Conservation (phyloP, 1,140 invertebrate species). For the Aphelinus atriplicis region DNA sequence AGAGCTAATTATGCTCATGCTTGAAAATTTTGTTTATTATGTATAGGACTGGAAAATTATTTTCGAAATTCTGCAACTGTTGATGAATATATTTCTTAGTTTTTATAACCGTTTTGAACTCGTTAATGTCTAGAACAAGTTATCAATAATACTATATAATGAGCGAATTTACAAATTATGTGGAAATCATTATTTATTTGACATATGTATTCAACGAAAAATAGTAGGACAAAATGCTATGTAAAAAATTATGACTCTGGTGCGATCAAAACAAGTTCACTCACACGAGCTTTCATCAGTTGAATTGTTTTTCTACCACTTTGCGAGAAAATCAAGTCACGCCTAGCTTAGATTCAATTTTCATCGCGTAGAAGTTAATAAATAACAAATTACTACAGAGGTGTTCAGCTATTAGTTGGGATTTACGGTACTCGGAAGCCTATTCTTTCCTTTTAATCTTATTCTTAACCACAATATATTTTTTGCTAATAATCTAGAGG, state of each 20-base stretch:
- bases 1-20: not conserved
- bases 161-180: not conserved
- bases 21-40: not conserved
- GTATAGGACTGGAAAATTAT: too few species aligned
- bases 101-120: too few species aligned
- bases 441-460: constrained; percentile 28
- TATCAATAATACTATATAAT: not conserved
- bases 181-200: not conserved
- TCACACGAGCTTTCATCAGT: constrained; percentile 39
- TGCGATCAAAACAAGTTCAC: constrained; percentile 36
- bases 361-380: constrained; percentile 34
- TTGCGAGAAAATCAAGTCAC: constrained; percentile 40
- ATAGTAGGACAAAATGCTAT: constrained; percentile 31
- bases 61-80: not conserved
- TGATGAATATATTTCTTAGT: not conserved
- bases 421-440: constrained; percentile 38
- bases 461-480: not conserved
- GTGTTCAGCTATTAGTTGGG: constrained; percentile 39
- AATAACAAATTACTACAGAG: constrained; percentile 37
- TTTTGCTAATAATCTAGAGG: not conserved
- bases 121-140: too few species aligned
- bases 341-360: constrained; percentile 37
- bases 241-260: constrained; percentile 21
- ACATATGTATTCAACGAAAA: not conserved
- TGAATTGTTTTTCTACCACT: constrained; percentile 38